phyloP scores from a whole-genome alignment of 2,113 vertebrate species.

The Bettongia penicillata region DNA sequence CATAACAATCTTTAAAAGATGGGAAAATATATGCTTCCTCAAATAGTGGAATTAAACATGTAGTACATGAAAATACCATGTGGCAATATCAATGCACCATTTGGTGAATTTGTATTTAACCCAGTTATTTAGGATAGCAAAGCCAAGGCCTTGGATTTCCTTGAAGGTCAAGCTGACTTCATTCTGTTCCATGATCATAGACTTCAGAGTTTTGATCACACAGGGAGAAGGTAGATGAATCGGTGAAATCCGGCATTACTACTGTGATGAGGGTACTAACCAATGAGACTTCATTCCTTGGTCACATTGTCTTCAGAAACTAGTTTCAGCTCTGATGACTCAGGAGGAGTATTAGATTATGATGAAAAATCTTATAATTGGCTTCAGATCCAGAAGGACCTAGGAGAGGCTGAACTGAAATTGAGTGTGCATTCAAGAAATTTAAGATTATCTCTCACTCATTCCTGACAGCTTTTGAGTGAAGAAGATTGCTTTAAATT shows the following conservation, averaged over 20 bases:
- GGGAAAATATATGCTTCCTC: background rate
- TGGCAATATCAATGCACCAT: background rate
- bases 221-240: background rate
- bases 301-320: background rate
- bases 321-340: background rate
- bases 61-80: background rate
- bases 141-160: background rate
- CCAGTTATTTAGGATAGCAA: background rate
- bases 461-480: background rate
- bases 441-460: background rate
- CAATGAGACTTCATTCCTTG: background rate
- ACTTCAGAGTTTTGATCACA: background rate
- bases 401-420: background rate
- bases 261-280: background rate
- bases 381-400: background rate
- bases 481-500: background rate
- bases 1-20: background rate
- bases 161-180: background rate
- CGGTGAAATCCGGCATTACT: background rate
- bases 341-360: background rate
- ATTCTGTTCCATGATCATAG: background rate
- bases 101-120: background rate
- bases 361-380: background rate
- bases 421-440: background rate
- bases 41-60: background rate